These are phyloP conservation scores for Thamnophis sirtalis DNA, from an alignment of 2,113 vertebrate genomes.

Conservation along the genomic window DNA sequence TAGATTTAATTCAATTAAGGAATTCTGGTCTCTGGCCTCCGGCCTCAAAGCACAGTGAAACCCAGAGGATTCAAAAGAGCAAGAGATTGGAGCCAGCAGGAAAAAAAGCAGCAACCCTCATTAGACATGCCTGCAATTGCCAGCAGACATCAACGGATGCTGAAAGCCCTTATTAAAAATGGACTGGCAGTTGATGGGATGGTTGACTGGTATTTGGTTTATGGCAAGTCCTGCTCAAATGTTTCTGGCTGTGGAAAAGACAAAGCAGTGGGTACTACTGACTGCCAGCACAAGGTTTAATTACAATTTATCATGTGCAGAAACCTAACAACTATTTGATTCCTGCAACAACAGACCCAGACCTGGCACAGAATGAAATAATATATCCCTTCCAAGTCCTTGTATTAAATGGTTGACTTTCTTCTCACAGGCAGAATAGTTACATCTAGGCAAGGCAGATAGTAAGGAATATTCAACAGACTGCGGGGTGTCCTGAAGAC, in stretches of 20 bases:
- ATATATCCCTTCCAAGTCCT: neutral
- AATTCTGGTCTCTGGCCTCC: neutral
- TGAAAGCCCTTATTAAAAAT: constrained; percentile 6
- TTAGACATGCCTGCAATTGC: neutral
- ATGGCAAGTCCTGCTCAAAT: neutral
- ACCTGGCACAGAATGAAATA: neutral
- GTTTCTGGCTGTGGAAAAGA: neutral
- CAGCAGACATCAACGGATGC: neutral
- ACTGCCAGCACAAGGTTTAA: neutral
- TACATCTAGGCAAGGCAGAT: neutral
- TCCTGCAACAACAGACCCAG: constrained; percentile 5
- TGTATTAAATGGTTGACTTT: accelerated
- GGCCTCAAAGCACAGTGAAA: accelerated
- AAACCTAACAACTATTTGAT: constrained; percentile 12
- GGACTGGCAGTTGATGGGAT: neutral
- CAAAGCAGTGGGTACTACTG: constrained; percentile 13
- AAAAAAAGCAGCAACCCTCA: neutral
- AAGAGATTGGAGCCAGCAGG: constrained; percentile 23
- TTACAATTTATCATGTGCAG: neutral
- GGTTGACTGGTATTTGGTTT: neutral
- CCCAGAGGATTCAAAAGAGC: neutral
- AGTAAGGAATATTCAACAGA: neutral
- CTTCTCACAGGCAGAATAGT: neutral
- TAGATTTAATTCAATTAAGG: constrained; percentile 19
- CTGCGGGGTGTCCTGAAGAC: neutral